These are phyloP conservation scores for Philopotamus ludificatus DNA, from an alignment of 1,140 invertebrate genomes.

Conservation along the genomic window DNA sequence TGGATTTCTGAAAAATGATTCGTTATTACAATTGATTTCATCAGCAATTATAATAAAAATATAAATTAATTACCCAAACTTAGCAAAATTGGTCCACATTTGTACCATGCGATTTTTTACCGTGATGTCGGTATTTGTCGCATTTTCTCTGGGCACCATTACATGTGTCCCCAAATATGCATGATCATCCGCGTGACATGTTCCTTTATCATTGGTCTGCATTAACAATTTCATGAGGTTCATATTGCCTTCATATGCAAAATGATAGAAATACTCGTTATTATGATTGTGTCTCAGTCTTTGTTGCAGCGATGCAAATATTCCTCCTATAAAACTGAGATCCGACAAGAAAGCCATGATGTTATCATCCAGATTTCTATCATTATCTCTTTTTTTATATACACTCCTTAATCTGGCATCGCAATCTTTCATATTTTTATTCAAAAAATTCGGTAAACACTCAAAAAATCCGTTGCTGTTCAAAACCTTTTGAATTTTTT, in stretches of 20 bases:
- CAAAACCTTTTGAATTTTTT: slow-evolving; percentile 33
- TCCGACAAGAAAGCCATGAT: slow-evolving; percentile 50
- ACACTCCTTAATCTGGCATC: slow-evolving; percentile 45
- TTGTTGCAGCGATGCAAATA: slow-evolving; percentile 42
- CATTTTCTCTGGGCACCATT: slow-evolving; percentile 39
- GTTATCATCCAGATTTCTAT: slow-evolving; percentile 43
- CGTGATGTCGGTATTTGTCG: slow-evolving; percentile 44
- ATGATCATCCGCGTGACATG: slow-evolving; percentile 51
- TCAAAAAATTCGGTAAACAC: slow-evolving; percentile 45
- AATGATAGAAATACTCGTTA: slow-evolving; percentile 51
- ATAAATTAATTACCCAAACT: slow-evolving; percentile 49
- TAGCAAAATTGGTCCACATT: slow-evolving; percentile 59
- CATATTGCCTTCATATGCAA: slow-evolving; percentile 49
- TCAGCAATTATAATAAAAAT: not conserved
- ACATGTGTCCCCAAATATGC: slow-evolving; percentile 47
- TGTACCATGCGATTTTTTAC: slow-evolving; percentile 47
- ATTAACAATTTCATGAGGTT: slow-evolving; percentile 47
- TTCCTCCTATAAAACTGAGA: slow-evolving; percentile 49
- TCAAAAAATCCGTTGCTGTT: slow-evolving; percentile 46
- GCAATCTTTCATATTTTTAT: slow-evolving; percentile 44
- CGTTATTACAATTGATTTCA: not conserved
- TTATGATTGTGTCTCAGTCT: slow-evolving; percentile 39
- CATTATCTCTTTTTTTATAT: slow-evolving; percentile 40
- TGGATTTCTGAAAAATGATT: slow-evolving; percentile 27
- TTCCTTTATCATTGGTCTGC: slow-evolving; percentile 44